Evolutionary conservation across 2,888 invertebrate species (phyloP).

Genomic region (Cephus runcator): DNA sequence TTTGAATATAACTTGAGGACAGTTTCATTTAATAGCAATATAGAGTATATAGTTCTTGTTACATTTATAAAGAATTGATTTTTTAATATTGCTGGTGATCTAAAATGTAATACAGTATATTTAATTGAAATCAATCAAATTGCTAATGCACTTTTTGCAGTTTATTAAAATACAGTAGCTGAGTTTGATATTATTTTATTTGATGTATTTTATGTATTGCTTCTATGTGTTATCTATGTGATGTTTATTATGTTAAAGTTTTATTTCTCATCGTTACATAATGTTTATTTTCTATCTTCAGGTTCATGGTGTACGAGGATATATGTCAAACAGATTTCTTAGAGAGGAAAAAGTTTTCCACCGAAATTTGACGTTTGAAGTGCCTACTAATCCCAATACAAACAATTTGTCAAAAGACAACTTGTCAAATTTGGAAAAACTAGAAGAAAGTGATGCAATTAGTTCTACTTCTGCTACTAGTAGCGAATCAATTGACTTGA

Average conservation of each 20-base stretch:
- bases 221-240: neutral
- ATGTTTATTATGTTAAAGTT: neutral
- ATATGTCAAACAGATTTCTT: constrained; percentile 71
- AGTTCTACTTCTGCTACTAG: neutral
- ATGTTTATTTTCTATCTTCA: constrained; percentile 32
- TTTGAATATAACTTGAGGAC: neutral
- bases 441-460: constrained; percentile 1
- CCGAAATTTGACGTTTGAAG: constrained; percentile 58
- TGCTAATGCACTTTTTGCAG: neutral
- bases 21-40: neutral
- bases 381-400: constrained; percentile 62
- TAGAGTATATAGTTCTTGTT: neutral
- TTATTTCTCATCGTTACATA: neutral
- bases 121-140: neutral
- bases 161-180: neutral
- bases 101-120: neutral
- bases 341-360: constrained; percentile 71
- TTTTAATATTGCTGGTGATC: neutral
- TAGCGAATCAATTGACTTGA: neutral
- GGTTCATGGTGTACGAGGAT: constrained; percentile 76
- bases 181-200: neutral
- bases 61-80: neutral
- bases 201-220: neutral
- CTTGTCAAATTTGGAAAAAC: neutral
- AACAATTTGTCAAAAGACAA: constrained; percentile 4